These are phyloP conservation scores for Lamprologus tigripictilis DNA, from an alignment of 2,113 vertebrate genomes.

Conservation along the genomic window DNA sequence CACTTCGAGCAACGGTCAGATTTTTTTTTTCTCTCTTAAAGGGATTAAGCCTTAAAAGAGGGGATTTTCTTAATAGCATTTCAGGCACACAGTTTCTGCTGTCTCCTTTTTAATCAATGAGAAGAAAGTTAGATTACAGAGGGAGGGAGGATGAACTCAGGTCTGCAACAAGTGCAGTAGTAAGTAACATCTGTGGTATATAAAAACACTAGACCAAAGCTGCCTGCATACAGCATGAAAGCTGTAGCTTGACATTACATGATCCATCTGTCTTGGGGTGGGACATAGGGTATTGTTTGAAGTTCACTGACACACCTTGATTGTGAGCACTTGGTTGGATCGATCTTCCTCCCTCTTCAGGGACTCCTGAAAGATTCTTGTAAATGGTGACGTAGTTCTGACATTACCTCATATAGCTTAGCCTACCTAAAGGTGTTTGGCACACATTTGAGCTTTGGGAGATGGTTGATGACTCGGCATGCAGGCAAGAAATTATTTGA, in stretches of 20 bases:
- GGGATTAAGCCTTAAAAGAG: neutral
- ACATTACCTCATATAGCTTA: neutral
- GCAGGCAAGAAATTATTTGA: neutral
- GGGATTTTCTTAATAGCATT: neutral
- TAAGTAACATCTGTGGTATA: neutral
- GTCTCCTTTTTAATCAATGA: neutral
- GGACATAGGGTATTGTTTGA: neutral
- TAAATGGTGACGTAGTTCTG: neutral
- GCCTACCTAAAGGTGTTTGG: neutral
- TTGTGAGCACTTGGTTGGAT: neutral
- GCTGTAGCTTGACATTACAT: neutral
- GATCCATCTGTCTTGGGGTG: neutral
- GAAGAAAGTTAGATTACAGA: neutral
- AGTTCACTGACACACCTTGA: neutral
- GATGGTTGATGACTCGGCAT: neutral
- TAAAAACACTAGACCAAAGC: neutral
- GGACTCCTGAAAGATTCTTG: neutral
- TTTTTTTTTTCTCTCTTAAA: neutral
- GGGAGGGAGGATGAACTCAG: neutral
- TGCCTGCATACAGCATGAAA: neutral
- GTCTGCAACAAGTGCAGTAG: neutral
- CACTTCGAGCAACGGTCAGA: conserved; percentile 89
- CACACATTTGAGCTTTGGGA: neutral
- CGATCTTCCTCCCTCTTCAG: neutral
- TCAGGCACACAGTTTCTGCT: neutral